These are phyloP conservation scores for Ariopsis seemanni DNA, from an alignment of 2,113 vertebrate genomes.

Conservation along the genomic window DNA sequence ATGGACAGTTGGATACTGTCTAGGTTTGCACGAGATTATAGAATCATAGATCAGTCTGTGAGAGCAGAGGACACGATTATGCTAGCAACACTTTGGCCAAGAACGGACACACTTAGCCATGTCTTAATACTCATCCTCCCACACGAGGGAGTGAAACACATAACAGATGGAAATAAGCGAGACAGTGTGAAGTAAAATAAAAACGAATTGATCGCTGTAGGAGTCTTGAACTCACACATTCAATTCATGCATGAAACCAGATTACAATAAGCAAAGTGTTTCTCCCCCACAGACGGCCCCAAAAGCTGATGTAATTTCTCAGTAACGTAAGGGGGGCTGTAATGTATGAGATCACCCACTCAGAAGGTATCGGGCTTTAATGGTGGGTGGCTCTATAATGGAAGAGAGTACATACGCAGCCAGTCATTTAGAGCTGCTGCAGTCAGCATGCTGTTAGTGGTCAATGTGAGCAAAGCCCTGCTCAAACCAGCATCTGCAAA, in stretches of 20 bases:
- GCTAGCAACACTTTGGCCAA: constrained; percentile 51
- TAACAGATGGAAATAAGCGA: neutral
- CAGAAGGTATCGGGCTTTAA: constrained; percentile 38
- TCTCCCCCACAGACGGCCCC: constrained; percentile 21
- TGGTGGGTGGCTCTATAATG: constrained; percentile 44
- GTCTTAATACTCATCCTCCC: constrained; percentile 1
- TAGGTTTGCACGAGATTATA: neutral
- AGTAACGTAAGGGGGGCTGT: constrained; percentile 1
- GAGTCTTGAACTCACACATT: constrained; percentile 16
- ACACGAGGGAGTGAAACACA: constrained; percentile 14
- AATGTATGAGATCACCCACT: constrained; percentile 49
- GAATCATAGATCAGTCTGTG: constrained; percentile 3
- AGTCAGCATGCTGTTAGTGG: constrained; percentile 43
- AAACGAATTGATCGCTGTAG: neutral
- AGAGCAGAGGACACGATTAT: constrained; percentile 53
- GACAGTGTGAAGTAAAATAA: neutral
- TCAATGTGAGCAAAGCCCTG: constrained; percentile 34
- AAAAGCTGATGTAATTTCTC: constrained; percentile 30
- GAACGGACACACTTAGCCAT: constrained; percentile 50
- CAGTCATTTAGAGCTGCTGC: constrained; percentile 14
- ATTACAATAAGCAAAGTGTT: constrained; percentile 26
- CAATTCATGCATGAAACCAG: neutral
- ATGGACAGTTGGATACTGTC: neutral
- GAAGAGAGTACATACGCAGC: constrained; percentile 20
- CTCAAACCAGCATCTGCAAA: neutral